A percentile compares a stretch with the other conserved stretches of the same genome.
phyloP scores from a whole-genome alignment of 2,797 vertebrate genomes.

The Alcedo quadribrachys region DNA sequence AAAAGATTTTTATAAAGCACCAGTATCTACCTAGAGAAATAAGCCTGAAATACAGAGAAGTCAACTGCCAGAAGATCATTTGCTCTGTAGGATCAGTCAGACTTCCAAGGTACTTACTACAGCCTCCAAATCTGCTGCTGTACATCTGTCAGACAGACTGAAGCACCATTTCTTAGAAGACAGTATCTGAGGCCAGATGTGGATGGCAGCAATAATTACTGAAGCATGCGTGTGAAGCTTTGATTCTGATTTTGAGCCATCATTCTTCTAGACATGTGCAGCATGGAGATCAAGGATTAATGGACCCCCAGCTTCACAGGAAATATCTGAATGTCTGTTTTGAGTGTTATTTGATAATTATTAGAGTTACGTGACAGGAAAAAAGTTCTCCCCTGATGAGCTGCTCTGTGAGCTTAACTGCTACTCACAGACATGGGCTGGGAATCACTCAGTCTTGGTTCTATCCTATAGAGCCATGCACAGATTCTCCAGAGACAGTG shows the following conservation, averaged over 20 bases:
- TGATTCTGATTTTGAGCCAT: not conserved
- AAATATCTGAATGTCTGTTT: not conserved
- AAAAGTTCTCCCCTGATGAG: not conserved
- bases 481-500: not conserved
- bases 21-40: not conserved
- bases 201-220: not conserved
- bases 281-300: not conserved
- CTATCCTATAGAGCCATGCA: not conserved
- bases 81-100: not conserved
- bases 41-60: not conserved
- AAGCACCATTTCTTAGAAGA: not conserved
- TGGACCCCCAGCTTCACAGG: not conserved
- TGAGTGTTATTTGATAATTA: not conserved
- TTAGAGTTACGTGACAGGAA: not conserved
- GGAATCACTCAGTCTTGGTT: not conserved
- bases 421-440: fast-evolving
- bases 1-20: not conserved
- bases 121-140: not conserved
- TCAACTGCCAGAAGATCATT: not conserved
- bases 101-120: not conserved
- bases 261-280: not conserved
- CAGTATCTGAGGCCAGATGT: not conserved
- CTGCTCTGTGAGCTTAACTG: not conserved
- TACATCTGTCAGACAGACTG: not conserved
- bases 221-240: not conserved